Conservation (phyloP, 2,113 vertebrate species). For the Tupaia chinensis region DNA sequence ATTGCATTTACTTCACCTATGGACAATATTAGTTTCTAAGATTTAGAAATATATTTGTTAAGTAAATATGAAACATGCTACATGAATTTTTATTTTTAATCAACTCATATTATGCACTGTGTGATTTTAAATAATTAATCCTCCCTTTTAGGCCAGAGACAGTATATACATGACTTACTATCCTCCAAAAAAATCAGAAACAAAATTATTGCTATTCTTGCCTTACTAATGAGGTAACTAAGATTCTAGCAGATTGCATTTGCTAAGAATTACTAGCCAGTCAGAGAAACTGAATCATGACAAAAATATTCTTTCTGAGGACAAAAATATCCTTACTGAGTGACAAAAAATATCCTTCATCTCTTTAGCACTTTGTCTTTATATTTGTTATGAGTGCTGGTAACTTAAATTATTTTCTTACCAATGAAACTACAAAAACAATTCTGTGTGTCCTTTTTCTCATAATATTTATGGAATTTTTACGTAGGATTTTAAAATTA, state of each 20-base stretch:
- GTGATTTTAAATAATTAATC: neutral
- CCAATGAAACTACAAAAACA: neutral
- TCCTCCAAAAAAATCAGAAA: neutral
- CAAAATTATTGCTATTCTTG: neutral
- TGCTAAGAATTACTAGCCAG: neutral
- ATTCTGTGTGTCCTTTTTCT: neutral
- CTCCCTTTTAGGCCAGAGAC: neutral
- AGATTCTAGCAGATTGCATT: neutral
- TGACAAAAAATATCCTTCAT: neutral
- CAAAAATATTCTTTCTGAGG: neutral
- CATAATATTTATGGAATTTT: neutral
- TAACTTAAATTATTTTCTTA: neutral
- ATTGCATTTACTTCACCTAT: neutral
- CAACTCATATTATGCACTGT: neutral
- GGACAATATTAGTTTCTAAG: neutral
- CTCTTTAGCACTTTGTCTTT: neutral
- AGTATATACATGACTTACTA: neutral
- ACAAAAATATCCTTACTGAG: neutral
- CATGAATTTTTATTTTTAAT: neutral
- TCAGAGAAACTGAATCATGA: neutral
- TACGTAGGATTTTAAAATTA: neutral
- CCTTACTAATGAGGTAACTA: neutral
- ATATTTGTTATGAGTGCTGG: neutral
- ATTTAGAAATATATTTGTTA: neutral
- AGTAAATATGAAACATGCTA: neutral